These are phyloP conservation scores for Caenorhabditis becei DNA, from an alignment of 2,888 invertebrate genomes.

Conservation along the genomic window DNA sequence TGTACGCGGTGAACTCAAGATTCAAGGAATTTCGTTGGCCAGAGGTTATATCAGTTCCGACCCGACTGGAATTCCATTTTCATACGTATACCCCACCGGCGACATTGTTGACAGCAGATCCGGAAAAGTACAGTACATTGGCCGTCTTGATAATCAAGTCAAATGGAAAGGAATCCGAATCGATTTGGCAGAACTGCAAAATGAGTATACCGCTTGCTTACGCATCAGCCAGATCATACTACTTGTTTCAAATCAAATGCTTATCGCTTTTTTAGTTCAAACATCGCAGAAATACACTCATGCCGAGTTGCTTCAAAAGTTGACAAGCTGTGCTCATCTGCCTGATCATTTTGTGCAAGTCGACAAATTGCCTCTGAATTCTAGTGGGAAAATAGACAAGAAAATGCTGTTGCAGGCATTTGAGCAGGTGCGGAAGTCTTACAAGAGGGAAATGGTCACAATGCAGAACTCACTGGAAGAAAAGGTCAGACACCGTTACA, in stretches of 20 bases:
- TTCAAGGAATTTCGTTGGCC: slow-evolving; percentile 60
- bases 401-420: slow-evolving; percentile 64
- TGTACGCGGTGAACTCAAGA: slow-evolving; percentile 54
- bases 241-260: slow-evolving; percentile 41
- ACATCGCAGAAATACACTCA: slow-evolving; percentile 1
- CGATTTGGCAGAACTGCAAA: slow-evolving; percentile 61
- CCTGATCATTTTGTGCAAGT: slow-evolving; percentile 67
- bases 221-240: slow-evolving; percentile 45
- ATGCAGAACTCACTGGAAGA: slow-evolving; percentile 63
- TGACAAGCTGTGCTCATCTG: slow-evolving; percentile 32
- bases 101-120: slow-evolving; percentile 59
- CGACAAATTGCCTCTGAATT: slow-evolving; percentile 65
- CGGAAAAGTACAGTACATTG: slow-evolving; percentile 53
- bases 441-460: slow-evolving; percentile 39
- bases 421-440: slow-evolving; percentile 47
- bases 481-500: slow-evolving; percentile 22
- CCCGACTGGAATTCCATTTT: slow-evolving; percentile 15
- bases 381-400: slow-evolving; percentile 72
- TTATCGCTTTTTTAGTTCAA: slow-evolving; percentile 63
- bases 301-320: not conserved
- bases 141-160: slow-evolving; percentile 71
- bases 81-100: slow-evolving; percentile 54
- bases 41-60: slow-evolving; percentile 62
- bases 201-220: slow-evolving; percentile 33
- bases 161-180: slow-evolving; percentile 71